Conservation (phyloP, 2,888 invertebrate species). For the Trimorus sp. region DNA sequence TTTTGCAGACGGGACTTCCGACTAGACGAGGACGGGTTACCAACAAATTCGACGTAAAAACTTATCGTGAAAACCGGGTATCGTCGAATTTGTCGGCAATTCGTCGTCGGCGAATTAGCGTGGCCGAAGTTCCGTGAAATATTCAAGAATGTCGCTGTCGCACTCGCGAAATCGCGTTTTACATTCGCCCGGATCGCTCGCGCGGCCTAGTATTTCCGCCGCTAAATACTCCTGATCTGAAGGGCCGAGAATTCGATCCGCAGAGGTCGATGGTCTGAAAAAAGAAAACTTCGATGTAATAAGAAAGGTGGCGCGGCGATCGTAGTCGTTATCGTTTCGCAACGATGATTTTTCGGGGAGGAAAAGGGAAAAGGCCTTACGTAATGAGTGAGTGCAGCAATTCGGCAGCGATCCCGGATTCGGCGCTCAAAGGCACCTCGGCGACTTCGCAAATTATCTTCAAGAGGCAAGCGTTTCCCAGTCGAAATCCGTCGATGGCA, state of each 20-base stretch:
- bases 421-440: conserved; percentile 85
- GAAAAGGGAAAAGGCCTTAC: conserved; percentile 69
- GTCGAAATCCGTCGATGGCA: conserved; percentile 70
- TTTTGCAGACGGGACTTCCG: too few relatives aligned
- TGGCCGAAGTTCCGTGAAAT: conserved; percentile 73
- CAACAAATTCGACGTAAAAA: neutral
- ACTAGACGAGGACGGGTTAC: too few relatives aligned
- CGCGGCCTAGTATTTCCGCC: conserved; percentile 75
- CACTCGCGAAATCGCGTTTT: conserved; percentile 74
- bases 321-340: neutral
- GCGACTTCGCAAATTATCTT: conserved; percentile 91
- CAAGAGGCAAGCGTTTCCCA: conserved; percentile 86
- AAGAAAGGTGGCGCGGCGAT: neutral
- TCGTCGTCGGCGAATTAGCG: too few relatives aligned
- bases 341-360: neutral
- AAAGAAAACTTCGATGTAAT: conserved; percentile 23
- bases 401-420: conserved; percentile 88
- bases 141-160: conserved; percentile 72
- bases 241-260: conserved; percentile 67
- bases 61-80: neutral
- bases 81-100: too few relatives aligned
- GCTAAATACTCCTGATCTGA: conserved; percentile 76
- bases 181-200: conserved; percentile 69
- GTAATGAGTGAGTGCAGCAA: conserved; percentile 89
- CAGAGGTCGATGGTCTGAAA: conserved; percentile 76